These are phyloP conservation scores for Pseudonaja textilis DNA, from an alignment of 2,113 vertebrate genomes.

Conservation along the genomic window DNA sequence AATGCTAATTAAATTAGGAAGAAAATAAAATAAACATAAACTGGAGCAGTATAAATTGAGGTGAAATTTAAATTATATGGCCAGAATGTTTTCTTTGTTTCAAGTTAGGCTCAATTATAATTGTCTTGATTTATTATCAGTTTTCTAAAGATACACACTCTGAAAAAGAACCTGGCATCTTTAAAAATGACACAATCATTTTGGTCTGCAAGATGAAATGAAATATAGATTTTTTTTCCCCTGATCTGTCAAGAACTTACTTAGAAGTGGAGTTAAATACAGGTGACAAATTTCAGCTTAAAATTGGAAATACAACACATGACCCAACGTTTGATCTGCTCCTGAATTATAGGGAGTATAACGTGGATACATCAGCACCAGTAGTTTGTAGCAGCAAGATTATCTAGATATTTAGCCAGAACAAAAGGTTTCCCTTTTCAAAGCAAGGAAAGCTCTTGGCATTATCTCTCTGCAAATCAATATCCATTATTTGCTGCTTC, in stretches of 20 bases:
- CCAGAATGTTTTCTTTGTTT: neutral
- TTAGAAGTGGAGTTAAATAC: neutral
- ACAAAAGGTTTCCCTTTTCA: neutral
- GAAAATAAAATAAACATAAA: neutral
- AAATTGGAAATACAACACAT: neutral
- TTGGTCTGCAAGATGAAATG: neutral
- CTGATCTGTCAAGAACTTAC: neutral
- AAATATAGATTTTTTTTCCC: neutral
- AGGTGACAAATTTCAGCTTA: neutral
- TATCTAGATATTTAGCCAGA: neutral
- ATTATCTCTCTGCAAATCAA: neutral
- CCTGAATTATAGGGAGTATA: neutral
- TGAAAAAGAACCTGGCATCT: neutral
- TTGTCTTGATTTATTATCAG: neutral
- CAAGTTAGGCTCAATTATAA: neutral
- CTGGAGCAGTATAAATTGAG: neutral
- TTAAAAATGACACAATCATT: neutral
- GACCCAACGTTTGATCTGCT: neutral
- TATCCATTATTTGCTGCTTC: neutral
- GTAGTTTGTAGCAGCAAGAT: neutral
- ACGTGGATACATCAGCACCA: neutral
- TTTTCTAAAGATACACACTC: neutral
- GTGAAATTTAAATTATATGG: neutral
- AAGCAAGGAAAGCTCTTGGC: neutral
- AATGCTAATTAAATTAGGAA: neutral